Evolutionary conservation across 2,113 vertebrate species (phyloP), one percentile per base, ranked within the genome.

Genomic region (Hippocampus guttulatus): DNA sequence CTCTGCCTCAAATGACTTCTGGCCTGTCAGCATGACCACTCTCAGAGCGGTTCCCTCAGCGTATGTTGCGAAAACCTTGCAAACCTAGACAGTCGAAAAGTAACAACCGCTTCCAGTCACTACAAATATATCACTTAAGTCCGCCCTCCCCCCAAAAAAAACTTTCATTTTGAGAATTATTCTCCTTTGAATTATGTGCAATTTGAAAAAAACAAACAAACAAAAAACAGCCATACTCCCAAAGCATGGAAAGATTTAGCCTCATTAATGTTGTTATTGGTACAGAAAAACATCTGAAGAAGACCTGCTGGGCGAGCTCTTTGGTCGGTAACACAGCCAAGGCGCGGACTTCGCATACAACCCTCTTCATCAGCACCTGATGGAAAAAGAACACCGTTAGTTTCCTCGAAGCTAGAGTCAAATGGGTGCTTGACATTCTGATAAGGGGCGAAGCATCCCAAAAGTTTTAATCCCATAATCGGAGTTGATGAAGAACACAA

Each of bases 251-350:
- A 18, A 51, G 23, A 2, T 55, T n/a, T 8, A 12, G 27, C 61
- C 21, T 43, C 21, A 23, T 64, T 40, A 10, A 9, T 20, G 18
- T 10, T 61, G 14, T 30, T 7, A 8, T 20, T 2, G 1, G 30
- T 1, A 18, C 25, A 38, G 8, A 62, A 38, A 62, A 33, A 41
- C 54, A 27, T 12, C 11, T 41, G 11, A 54, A 41, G 4, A 45
- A n/a, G 57, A 0, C 97, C 96, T 99, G 97, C 67, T 97, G 96
- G 47, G 95, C 95, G 18, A 99, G 90, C 76, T 99, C 97, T 89
- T 99, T 99, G 47, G 97, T 99, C 25, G 97, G 97, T 72, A 99
- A 73, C 71, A 99, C 91, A 0, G 87, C 94, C 88, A 99, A 80
- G 55, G 94, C 96, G 4, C 96, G 92, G 5, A 99, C 88, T 5